These are phyloP conservation scores for Dryomyza anilis DNA, from an alignment of 2,888 invertebrate genomes.

Conservation along the genomic window DNA sequence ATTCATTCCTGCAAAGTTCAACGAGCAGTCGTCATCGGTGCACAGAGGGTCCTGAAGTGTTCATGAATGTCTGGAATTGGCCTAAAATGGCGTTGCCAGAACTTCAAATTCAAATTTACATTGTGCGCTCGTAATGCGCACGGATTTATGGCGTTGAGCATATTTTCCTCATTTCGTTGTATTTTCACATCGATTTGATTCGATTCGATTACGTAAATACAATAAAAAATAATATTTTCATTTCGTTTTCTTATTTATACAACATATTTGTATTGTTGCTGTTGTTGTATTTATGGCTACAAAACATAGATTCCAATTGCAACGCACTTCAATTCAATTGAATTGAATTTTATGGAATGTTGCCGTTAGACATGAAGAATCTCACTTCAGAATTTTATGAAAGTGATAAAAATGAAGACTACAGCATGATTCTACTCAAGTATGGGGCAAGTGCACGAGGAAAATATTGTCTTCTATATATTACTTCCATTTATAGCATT, in stretches of 20 bases:
- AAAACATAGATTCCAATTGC: too few species aligned
- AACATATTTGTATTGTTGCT: too few species aligned
- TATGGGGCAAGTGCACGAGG: too few species aligned
- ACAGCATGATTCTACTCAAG: too few species aligned
- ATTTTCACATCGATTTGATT: neutral
- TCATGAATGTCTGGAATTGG: neutral
- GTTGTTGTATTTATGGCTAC: too few species aligned
- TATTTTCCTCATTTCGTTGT: neutral
- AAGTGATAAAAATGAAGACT: too few species aligned
- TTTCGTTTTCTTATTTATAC: conserved; percentile 46
- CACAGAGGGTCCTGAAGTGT: neutral
- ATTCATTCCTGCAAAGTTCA: neutral
- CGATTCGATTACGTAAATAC: neutral
- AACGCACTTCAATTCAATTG: neutral
- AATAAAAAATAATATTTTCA: conserved; percentile 31
- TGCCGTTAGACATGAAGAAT: neutral
- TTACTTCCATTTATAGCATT: too few species aligned
- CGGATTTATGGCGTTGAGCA: neutral
- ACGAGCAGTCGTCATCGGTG: neutral
- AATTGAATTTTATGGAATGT: neutral
- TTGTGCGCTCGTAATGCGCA: neutral
- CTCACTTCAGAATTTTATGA: too few species aligned
- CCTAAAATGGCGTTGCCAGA: neutral
- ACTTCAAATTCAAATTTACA: neutral
- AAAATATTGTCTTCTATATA: too few species aligned